Percentiles rank a stretch among this genome's conserved stretches.
phyloP scores from a whole-genome alignment of 2,113 vertebrate species.

The Chelonoidis abingdonii region DNA sequence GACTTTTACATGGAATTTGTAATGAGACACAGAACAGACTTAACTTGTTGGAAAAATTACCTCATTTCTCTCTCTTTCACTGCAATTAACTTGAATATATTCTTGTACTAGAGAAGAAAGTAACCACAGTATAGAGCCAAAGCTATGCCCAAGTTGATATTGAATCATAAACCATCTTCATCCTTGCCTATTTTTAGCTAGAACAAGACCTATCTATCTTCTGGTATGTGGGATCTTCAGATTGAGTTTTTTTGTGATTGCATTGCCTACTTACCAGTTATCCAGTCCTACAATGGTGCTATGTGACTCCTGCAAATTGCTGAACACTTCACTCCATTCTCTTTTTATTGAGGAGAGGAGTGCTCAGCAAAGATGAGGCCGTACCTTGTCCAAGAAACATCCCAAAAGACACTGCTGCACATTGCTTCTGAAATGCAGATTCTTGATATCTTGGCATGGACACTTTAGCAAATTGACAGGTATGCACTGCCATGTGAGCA shows the following conservation, averaged over 20 bases:
- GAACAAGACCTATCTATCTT: not conserved
- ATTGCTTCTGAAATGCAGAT: not conserved
- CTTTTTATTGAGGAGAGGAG: not conserved
- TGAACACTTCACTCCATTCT: not conserved
- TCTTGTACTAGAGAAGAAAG: not conserved
- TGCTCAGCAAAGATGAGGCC: not conserved
- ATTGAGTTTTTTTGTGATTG: not conserved
- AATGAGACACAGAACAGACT: not conserved
- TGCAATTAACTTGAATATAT: not conserved
- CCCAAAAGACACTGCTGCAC: not conserved
- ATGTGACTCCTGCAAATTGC: not conserved
- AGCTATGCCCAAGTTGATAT: not conserved
- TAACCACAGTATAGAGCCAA: not conserved
- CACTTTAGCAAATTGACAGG: not conserved
- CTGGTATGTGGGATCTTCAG: not conserved
- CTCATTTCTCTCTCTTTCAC: not conserved
- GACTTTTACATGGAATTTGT: constrained; percentile 40
- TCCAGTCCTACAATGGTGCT: not conserved
- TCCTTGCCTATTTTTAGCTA: not conserved
- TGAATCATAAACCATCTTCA: not conserved
- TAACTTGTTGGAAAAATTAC: not conserved
- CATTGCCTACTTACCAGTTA: not conserved
- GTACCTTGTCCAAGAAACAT: not conserved
- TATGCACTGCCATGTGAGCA: not conserved
- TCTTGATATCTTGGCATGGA: not conserved